Evolutionary conservation across 53 echinoderm and acorn worm species (phyloP).

Genomic region (Mesocentrotus franciscanus): DNA sequence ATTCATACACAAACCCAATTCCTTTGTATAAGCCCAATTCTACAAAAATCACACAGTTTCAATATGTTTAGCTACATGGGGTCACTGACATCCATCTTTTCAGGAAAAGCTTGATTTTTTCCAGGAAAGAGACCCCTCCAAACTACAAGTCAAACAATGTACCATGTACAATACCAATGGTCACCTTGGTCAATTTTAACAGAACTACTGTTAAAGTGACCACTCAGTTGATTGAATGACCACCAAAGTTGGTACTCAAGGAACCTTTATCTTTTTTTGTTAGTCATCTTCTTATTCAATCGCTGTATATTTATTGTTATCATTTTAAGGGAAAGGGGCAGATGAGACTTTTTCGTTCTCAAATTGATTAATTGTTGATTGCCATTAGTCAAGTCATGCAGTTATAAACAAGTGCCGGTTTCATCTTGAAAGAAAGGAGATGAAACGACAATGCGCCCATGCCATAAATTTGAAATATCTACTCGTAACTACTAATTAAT

Average conservation of each 20-base stretch:
- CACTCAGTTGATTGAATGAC: not conserved
- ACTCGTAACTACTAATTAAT: not conserved
- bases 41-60: not conserved
- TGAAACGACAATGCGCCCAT: not conserved
- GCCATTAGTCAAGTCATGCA: slow-evolving; percentile 33
- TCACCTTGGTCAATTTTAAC: not conserved
- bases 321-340: not conserved
- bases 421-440: not conserved
- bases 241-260: not conserved
- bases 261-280: slow-evolving; percentile 14
- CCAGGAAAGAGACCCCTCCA: not conserved
- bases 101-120: not conserved
- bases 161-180: not conserved
- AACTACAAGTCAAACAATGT: not conserved
- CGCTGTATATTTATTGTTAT: not conserved
- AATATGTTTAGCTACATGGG: not conserved
- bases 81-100: not conserved
- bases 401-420: slow-evolving; percentile 9
- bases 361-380: not conserved
- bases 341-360: not conserved
- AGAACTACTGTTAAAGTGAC: not conserved
- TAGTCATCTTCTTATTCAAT: not conserved
- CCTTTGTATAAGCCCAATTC: not conserved
- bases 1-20: not conserved
- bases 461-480: not conserved